These are phyloP conservation scores for Fopius arisanus DNA, from an alignment of 1,140 invertebrate species.

Conservation along the genomic window DNA sequence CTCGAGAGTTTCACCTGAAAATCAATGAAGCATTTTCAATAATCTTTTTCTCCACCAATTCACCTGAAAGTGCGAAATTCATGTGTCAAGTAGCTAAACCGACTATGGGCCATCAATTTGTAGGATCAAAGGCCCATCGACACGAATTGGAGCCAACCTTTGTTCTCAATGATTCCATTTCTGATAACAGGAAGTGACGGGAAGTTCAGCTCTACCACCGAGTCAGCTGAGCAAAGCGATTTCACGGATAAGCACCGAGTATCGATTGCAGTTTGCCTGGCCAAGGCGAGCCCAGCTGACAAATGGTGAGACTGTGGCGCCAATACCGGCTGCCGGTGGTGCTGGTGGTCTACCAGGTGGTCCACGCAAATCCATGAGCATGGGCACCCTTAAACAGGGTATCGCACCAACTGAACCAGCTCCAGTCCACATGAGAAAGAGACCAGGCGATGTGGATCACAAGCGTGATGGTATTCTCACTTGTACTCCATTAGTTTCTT, in stretches of 20 bases:
- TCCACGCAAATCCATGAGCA: constrained; percentile 84
- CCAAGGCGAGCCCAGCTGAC: constrained; percentile 65
- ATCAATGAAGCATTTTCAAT: neutral
- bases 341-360: constrained; percentile 58
- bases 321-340: constrained; percentile 57
- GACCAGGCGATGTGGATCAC: constrained; percentile 63
- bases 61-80: neutral
- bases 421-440: constrained; percentile 75
- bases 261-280: constrained; percentile 88
- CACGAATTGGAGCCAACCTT: constrained; percentile 15
- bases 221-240: constrained; percentile 75
- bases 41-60: neutral
- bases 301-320: constrained; percentile 69
- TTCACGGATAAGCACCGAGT: constrained; percentile 82
- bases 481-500: neutral
- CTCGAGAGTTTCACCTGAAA: neutral
- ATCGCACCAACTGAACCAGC: constrained; percentile 61
- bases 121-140: constrained; percentile 6
- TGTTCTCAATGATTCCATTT: constrained; percentile 3
- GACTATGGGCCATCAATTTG: neutral
- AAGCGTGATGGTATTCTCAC: constrained; percentile 55
- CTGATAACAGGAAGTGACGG: constrained; percentile 58
- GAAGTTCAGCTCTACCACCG: constrained; percentile 59
- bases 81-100: neutral
- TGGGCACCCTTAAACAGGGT: constrained; percentile 82